Evolutionary conservation across 2,113 vertebrate species (phyloP).

Genomic region (Oreochromis niloticus): DNA sequence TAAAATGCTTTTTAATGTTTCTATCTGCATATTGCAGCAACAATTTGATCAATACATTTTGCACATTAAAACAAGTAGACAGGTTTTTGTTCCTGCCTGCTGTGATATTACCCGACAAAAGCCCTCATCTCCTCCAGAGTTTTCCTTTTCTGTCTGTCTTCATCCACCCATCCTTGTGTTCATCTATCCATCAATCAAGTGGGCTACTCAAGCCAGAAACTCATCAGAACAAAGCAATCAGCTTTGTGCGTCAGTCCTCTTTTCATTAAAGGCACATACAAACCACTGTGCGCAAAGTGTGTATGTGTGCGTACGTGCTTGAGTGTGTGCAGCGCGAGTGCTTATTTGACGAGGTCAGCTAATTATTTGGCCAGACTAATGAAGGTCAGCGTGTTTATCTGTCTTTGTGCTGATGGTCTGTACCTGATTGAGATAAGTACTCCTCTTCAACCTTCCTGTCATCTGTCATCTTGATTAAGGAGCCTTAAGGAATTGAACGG

Average conservation of each 20-base stretch:
- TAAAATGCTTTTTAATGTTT: neutral
- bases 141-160: slow-evolving; percentile 18
- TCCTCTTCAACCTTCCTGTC: slow-evolving; percentile 62
- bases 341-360: slow-evolving; percentile 73
- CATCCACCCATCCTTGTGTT: slow-evolving; percentile 7
- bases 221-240: slow-evolving; percentile 69
- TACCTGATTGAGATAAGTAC: slow-evolving; percentile 70
- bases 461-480: slow-evolving; percentile 62
- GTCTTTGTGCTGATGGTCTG: slow-evolving; percentile 55
- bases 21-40: neutral
- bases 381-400: slow-evolving; percentile 72
- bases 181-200: slow-evolving; percentile 53
- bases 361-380: slow-evolving; percentile 76
- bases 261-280: slow-evolving; percentile 56
- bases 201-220: slow-evolving; percentile 56
- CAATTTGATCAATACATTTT: neutral
- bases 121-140: slow-evolving; percentile 3
- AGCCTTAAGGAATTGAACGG: slow-evolving; percentile 16
- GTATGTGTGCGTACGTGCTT: slow-evolving; percentile 1
- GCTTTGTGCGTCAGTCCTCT: slow-evolving; percentile 41
- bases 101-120: neutral
- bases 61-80: neutral
- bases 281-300: neutral
- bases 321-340: slow-evolving; percentile 34
- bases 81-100: neutral